These are phyloP conservation scores for Danionella cerebrum DNA, from an alignment of 2,113 vertebrate genomes.

Conservation along the genomic window DNA sequence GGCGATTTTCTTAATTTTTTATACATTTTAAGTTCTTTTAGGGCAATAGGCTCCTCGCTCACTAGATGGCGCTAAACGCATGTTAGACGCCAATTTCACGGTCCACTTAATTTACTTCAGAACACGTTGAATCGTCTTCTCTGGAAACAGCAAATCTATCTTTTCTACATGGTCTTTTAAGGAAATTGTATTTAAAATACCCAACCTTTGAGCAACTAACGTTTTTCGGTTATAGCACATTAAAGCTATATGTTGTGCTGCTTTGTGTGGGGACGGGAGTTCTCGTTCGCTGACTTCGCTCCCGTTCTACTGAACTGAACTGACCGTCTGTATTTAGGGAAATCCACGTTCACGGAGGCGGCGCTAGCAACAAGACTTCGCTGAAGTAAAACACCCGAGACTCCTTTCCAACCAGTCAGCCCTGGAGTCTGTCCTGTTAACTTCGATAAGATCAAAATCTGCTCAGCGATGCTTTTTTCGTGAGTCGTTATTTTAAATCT, in stretches of 20 bases:
- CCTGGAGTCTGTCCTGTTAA: background rate
- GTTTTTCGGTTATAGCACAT: background rate
- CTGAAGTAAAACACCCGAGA: background rate
- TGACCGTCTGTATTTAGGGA: conserved; percentile 3
- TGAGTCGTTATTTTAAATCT: background rate
- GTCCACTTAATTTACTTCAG: too few relatives aligned
- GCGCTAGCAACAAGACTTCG: background rate
- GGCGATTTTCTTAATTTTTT: too few relatives aligned
- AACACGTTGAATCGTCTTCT: too few relatives aligned
- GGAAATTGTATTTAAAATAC: too few relatives aligned
- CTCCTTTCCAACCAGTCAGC: background rate
- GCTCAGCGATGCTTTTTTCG: background rate
- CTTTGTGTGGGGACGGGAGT: background rate
- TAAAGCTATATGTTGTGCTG: background rate
- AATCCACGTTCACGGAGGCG: conserved; percentile 35
- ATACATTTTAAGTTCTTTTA: too few relatives aligned
- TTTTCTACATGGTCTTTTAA: too few relatives aligned
- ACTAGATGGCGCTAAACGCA: conserved; percentile 15
- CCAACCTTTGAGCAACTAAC: too few relatives aligned
- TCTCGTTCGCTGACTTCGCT: background rate
- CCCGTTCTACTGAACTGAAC: too few relatives aligned
- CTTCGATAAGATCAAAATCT: background rate
- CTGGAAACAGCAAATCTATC: too few relatives aligned
- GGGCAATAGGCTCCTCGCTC: too few relatives aligned
- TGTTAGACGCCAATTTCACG: background rate